Evolutionary conservation across 1,140 invertebrate genomes (phyloP).

Genomic region (Patella vulgata): DNA sequence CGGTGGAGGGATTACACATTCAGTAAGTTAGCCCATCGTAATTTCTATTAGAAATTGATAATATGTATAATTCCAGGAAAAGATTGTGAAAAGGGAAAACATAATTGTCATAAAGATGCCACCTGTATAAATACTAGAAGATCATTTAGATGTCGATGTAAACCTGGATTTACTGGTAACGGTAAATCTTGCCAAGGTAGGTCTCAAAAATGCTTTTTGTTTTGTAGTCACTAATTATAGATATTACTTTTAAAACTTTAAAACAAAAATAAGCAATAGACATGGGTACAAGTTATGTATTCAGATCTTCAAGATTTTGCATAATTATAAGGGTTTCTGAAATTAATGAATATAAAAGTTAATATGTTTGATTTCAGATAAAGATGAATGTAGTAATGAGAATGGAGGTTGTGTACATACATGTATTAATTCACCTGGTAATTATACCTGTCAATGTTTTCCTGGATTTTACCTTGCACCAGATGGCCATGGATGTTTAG

Average conservation of each 20-base stretch:
- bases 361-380: conserved; percentile 54
- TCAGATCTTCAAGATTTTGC: too few relatives aligned
- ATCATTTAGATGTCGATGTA: conserved; percentile 58
- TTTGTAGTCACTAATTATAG: too few relatives aligned
- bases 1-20: neutral
- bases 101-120: conserved; percentile 56
- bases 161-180: conserved; percentile 75
- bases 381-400: conserved; percentile 64
- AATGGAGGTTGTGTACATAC: conserved; percentile 70
- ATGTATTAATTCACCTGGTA: conserved; percentile 58
- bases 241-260: too few relatives aligned
- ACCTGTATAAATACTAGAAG: conserved; percentile 51
- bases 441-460: conserved; percentile 57
- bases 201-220: too few relatives aligned
- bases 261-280: too few relatives aligned
- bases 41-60: too few relatives aligned
- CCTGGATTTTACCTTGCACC: conserved; percentile 45
- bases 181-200: conserved; percentile 71
- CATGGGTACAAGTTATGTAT: too few relatives aligned
- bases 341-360: too few relatives aligned
- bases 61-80: conserved; percentile 48
- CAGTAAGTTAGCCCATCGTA: too few relatives aligned
- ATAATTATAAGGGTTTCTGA: too few relatives aligned
- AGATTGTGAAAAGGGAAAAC: conserved; percentile 49
- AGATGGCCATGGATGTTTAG: conserved; percentile 54